Conservation (phyloP, 30 jellyfish, hydroid and myxozoan species). For the Aurelia aurita complex sp. Pacific region DNA sequence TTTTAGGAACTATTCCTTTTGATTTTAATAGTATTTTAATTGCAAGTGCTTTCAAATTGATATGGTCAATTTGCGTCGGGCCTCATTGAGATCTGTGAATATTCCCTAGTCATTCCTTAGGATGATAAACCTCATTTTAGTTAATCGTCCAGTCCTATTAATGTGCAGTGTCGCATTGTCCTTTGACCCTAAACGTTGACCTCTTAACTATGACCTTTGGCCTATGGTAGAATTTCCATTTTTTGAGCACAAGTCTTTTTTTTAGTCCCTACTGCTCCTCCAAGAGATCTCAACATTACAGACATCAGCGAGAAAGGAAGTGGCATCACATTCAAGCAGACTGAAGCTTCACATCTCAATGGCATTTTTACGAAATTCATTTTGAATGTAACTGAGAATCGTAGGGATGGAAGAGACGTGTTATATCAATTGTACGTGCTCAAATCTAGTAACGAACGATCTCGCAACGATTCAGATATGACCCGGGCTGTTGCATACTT, state of each 20-base stretch:
- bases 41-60: too few relatives aligned
- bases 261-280: slow-evolving; percentile 57
- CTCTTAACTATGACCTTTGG: too few relatives aligned
- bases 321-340: slow-evolving; percentile 4
- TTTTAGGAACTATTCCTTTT: too few relatives aligned
- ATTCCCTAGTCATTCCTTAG: too few relatives aligned
- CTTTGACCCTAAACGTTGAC: too few relatives aligned
- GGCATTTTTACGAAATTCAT: slow-evolving; percentile 36
- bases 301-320: not conserved
- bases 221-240: too few relatives aligned
- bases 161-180: too few relatives aligned
- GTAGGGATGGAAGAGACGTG: slow-evolving; percentile 36
- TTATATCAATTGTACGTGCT: slow-evolving; percentile 3
- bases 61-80: too few relatives aligned
- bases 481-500: not conserved
- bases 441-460: not conserved
- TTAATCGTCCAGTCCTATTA: too few relatives aligned
- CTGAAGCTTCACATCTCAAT: slow-evolving; percentile 7
- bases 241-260: not conserved
- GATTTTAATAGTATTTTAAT: too few relatives aligned
- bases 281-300: slow-evolving; percentile 17
- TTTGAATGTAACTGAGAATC: slow-evolving; percentile 6
- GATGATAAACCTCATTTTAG: too few relatives aligned
- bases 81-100: too few relatives aligned
- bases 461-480: not conserved